Evolutionary conservation across 2,888 invertebrate species (phyloP), one percentile per base, ranked within the genome.

Genomic region (Furcula furcula): DNA sequence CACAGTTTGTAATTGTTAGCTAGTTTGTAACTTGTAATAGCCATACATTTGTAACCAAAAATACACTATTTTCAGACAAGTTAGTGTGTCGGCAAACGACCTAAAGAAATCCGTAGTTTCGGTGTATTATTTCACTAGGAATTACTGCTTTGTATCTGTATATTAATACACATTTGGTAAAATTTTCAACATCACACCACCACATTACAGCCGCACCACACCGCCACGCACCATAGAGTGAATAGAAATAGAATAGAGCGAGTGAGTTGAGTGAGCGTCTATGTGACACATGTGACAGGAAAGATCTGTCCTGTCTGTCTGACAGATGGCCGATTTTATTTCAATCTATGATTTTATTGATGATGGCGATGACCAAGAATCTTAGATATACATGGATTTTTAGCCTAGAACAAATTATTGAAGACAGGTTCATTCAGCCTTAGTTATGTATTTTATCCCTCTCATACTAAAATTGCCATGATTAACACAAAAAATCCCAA

Each of bases 1-100:
- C 74, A 93, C 69, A 63, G 58, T 49, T 62, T 51, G 52, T 55
- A 51, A 49, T 49, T 58, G 45, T 51, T 55, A 61, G 32, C 40
- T 56, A 40, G 40, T 44, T 51, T 54, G 36, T 46, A 63, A 40
- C 44, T 51, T 54, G 36, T 46, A 63, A 62, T 56, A 61, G 61
- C 65, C 68, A 65, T 67, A 61, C 42, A 69, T 52, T 40, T 48
- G 37, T 31, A 31, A 30, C 40, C 15, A 34, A 43, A 48, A 45
- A 34, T 43, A 29, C 51, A 55, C 55, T 44, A 27, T 31, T 34
- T 30, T 34, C 29, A 25, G 23, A 31, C 33, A 22, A 26, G 12
- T 28, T 10, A 29, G 9, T 43, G 19, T 7, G 36, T 25, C 10
- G 22, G 30, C 29, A 19, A 16, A 25, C 36, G 34, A 16, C 30